A percentile compares a stretch with the other conserved stretches of the same genome.
These are phyloP conservation scores for Sphenodon punctatus DNA, from an alignment of 2,797 vertebrate species.

Conservation along the genomic window DNA sequence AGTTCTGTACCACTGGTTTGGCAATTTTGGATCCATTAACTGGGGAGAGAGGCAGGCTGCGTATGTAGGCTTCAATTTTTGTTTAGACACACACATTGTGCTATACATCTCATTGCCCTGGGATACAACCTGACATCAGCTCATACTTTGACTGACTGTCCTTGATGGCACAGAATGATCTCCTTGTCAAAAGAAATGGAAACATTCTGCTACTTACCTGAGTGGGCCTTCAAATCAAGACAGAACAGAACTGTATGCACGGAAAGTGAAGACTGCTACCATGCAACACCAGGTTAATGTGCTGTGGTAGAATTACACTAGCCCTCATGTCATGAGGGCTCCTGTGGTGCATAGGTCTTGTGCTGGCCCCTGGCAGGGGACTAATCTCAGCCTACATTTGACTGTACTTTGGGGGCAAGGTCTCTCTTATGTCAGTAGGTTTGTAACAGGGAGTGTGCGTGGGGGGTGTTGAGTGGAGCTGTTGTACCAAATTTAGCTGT, in stretches of 20 bases:
- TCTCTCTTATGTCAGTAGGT: fast-evolving
- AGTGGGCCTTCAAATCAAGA: too few species aligned
- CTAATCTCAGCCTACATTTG: fast-evolving
- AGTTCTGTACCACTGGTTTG: conserved; percentile 76
- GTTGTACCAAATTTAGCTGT: not conserved
- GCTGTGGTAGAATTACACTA: too few species aligned
- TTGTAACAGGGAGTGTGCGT: not conserved
- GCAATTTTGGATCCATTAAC: conserved; percentile 88
- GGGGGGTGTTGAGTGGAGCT: not conserved
- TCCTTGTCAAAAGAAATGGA: too few species aligned
- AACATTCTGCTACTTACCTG: too few species aligned
- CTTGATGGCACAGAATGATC: too few species aligned
- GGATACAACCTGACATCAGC: fast-evolving
- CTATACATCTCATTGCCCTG: fast-evolving
- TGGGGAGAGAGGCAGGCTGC: conserved; percentile 62
- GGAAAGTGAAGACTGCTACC: too few species aligned
- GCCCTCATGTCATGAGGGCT: too few species aligned
- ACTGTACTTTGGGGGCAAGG: not conserved
- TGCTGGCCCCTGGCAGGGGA: not conserved
- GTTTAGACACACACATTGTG: fast-evolving
- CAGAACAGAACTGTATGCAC: too few species aligned
- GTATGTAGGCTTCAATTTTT: conserved; percentile 1
- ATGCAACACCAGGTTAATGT: too few species aligned
- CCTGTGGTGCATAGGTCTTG: fast-evolving
- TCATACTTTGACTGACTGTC: not conserved